Percentiles rank a stretch among this genome's conserved stretches.
Evolutionary conservation across 1,140 invertebrate genomes (phyloP).

Genomic region (Dendroctonus valens): DNA sequence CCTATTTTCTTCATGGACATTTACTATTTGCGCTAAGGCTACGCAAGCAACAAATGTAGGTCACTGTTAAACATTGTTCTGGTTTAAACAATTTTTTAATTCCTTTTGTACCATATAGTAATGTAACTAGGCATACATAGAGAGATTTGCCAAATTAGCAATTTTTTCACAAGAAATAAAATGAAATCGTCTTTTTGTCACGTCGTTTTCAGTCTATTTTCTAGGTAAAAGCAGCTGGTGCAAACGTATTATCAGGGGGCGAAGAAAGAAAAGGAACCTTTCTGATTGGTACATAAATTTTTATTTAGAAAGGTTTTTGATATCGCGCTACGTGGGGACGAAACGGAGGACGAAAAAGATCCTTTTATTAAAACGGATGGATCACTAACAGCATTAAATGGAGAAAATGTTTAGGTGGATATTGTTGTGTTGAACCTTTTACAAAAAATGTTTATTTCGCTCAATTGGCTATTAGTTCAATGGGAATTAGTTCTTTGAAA

Average conservation of each 20-base stretch:
- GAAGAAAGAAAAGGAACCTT: constrained; percentile 9
- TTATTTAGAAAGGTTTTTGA: constrained; percentile 19
- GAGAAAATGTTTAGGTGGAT: too few relatives aligned
- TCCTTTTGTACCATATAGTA: too few relatives aligned
- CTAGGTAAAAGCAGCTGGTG: constrained; percentile 23
- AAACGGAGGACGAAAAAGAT: not conserved
- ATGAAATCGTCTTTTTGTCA: too few relatives aligned
- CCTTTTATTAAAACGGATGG: constrained; percentile 1
- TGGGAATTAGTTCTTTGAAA: too few relatives aligned
- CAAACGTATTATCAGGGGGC: constrained; percentile 2
- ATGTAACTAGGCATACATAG: too few relatives aligned
- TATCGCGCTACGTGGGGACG: constrained; percentile 5
- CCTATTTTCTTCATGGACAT: not conserved
- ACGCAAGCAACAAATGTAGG: constrained; percentile 4
- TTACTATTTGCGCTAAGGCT: constrained; percentile 1
- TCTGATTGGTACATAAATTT: constrained; percentile 10
- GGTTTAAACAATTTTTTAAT: too few relatives aligned
- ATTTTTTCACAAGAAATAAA: too few relatives aligned
- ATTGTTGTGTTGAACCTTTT: too few relatives aligned
- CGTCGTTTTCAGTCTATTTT: not conserved
- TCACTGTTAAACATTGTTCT: constrained; percentile 5
- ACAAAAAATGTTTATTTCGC: too few relatives aligned
- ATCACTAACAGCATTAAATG: too few relatives aligned
- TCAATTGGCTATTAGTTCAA: too few relatives aligned
- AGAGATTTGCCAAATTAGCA: too few relatives aligned